Conservation (phyloP, 2,113 vertebrate genomes). For the Pogona vitticeps region DNA sequence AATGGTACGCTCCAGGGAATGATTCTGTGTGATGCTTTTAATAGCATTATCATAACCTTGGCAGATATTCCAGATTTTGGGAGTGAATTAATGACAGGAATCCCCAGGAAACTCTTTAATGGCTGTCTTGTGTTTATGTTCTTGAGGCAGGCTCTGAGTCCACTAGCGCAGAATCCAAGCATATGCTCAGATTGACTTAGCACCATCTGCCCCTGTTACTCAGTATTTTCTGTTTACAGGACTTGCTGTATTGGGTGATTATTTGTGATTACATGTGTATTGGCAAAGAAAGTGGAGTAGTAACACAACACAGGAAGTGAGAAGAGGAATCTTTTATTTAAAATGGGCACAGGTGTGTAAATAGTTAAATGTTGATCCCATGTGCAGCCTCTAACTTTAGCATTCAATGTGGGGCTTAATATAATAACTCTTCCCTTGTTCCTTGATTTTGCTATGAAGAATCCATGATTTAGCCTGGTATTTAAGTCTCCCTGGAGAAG, state of each 20-base stretch:
- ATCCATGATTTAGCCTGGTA: background rate
- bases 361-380: background rate
- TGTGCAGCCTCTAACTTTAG: too few species aligned
- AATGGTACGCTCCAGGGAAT: background rate
- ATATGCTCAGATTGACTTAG: too few species aligned
- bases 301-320: background rate
- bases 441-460: background rate
- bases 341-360: background rate
- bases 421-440: background rate
- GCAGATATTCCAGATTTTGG: background rate
- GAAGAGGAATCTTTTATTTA: background rate
- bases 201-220: background rate
- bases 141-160: background rate
- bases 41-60: constrained; percentile 2
- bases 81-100: background rate
- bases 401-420: background rate
- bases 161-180: background rate
- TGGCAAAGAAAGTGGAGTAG: background rate
- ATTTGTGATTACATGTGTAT: too few species aligned
- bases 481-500: background rate
- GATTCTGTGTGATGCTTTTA: constrained; percentile 3
- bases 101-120: background rate
- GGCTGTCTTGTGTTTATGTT: background rate
- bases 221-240: background rate
- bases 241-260: too few species aligned